Base-by-base conservation (phyloP, 2,113 vertebrate species). In the Loxodonta africana region DNA sequence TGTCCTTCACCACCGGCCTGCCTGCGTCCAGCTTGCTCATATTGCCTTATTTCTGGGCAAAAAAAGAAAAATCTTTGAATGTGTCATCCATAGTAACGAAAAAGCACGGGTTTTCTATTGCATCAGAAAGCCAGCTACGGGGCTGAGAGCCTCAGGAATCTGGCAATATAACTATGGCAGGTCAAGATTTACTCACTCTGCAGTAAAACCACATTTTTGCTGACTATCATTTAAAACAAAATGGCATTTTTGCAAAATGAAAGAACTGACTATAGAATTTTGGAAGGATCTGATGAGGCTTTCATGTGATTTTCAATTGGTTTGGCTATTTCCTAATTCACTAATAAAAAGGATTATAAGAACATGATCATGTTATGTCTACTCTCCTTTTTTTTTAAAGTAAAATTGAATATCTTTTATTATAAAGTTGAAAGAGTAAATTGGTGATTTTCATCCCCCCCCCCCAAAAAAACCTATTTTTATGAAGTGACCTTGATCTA, bases 341-440 rank as follows among this genome's bases (percentile, higher is more conserved):
- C 74, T 92, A 91, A 96, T 63, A 90, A 83, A 94, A 94, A 44
- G 48, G 41, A 74, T 89, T 92, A 91, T 76, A 91, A 90, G 84
- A 77, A 82, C 25, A 80, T 60, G 48, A 63, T 28, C 41, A 6
- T 69, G 20, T 44, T 80, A 37, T 57, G 65, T 5, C 82, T 77
- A 67, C 46, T 3, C 0, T 41, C 48, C 6, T 73, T 87, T 74
- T 85, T 76, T 20, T 33, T n/a, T 21, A 62, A 90, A 91, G 57
- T 71, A 86, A 92, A 95, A 96, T 44, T 78, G 25, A 90, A 30
- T 41, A n/a, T 80, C 17, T 92, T 90, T 85, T 84, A 62, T 80
- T 95, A 95, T 84, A 93, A 97, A 92, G 60, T 73, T 57, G 65
- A 67, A 90, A 96, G 44, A 41, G 18, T 83, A 85, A 82, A 80